Evolutionary conservation across 2,888 invertebrate genomes (phyloP), one percentile per base, ranked within the genome.

Genomic region (Litoditis marina): DNA sequence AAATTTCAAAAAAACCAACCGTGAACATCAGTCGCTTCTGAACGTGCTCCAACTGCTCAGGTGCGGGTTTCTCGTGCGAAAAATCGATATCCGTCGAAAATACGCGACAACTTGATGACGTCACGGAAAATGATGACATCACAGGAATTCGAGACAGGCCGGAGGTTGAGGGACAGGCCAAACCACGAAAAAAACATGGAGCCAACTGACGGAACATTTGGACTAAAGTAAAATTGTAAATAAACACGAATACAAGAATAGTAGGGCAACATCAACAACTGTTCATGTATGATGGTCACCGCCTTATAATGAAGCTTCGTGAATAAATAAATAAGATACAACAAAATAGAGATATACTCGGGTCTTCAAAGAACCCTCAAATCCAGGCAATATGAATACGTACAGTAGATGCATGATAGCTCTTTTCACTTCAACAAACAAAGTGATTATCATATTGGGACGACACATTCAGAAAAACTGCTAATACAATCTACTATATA

Each of bases 1-100:
- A n/a, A n/a, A n/a, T 16, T 25, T n/a, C 1, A 34, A 57, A 39
- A 36, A 51, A 27, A 5, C 16, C 39, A 34, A 78, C 78, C 60
- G 78, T 78, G 49, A 71, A 69, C 7, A 63, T 69, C n/a, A 80
- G 47, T 22, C 80, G 56, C 16, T 64, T 69, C 54, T 74, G 70
- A 6, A 81, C 69, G 63, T 79, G 80, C 49, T 81, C 79, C 58
- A 80, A 55, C 49, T 80, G 80, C 50, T 67, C 78, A 50, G 78
- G 73, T 11, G 77, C 73, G 7, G 80, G 80, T 57, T 68, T 69
- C 56, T 77, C 74, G 53, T 74, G 69, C 6, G 73, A 68, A 42
- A 56, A 52, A 36, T 65, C 63, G 44, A 62, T 59, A 30, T 49
- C 60, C 11, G 39, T 25, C 27, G 56, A 47, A 13, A 47, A 34